phyloP scores from a whole-genome alignment of 2,113 vertebrate species.

The Ariopsis seemanni region DNA sequence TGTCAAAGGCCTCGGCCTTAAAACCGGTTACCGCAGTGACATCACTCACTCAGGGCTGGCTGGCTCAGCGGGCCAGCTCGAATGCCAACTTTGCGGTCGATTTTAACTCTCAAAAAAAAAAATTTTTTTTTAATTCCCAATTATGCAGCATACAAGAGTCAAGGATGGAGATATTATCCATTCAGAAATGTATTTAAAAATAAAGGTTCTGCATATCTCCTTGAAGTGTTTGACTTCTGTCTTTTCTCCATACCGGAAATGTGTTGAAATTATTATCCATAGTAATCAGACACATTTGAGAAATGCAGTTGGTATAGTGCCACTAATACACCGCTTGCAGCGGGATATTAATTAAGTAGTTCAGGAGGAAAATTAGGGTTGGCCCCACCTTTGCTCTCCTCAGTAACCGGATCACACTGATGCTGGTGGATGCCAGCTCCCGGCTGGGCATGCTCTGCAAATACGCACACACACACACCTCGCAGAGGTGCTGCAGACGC shows the following conservation, averaged over 20 bases:
- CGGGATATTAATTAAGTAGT: not conserved
- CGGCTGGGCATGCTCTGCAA: conserved; percentile 96
- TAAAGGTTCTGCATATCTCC: too few species aligned
- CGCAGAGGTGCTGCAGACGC: conserved; percentile 92
- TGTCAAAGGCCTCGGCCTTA: too few species aligned
- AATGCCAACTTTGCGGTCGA: too few species aligned
- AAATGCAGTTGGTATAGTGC: not conserved
- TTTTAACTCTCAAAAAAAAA: too few species aligned
- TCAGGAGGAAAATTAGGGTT: not conserved
- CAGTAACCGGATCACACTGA: conserved; percentile 87
- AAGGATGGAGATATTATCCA: too few species aligned
- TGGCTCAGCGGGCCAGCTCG: too few species aligned
- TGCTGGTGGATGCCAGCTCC: conserved; percentile 86
- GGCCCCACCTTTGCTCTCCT: conserved; percentile 87
- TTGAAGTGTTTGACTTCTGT: not conserved
- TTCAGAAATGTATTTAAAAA: too few species aligned
- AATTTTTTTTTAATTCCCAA: too few species aligned
- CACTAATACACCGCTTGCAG: not conserved
- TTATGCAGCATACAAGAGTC: too few species aligned
- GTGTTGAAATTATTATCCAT: not conserved
- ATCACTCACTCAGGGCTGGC: too few species aligned
- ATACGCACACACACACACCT: conserved; percentile 90
- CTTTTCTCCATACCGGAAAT: not conserved
- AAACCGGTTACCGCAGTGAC: too few species aligned
- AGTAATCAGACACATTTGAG: not conserved